A percentile compares a stretch with the other conserved stretches of the same genome.
These are phyloP conservation scores for Aegotheles bennettii DNA, from an alignment of 2,113 vertebrate genomes.

Conservation along the genomic window DNA sequence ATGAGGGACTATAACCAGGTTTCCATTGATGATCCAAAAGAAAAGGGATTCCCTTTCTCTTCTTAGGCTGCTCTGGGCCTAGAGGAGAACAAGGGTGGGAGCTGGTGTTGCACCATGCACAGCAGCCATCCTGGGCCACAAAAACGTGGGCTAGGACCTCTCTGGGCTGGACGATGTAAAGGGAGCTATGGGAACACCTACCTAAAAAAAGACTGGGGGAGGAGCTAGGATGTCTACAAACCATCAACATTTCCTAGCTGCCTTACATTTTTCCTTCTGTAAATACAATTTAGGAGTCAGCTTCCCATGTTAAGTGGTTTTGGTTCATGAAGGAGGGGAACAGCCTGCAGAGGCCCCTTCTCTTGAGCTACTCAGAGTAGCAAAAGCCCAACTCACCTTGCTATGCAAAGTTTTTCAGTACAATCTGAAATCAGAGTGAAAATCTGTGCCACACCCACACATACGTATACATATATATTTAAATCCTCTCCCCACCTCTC, in stretches of 20 bases:
- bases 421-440: neutral
- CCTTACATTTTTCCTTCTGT: neutral
- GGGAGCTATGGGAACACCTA: neutral
- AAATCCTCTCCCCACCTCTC: neutral
- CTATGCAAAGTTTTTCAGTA: neutral
- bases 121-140: neutral
- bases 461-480: neutral
- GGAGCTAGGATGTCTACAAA: neutral
- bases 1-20: neutral
- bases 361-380: neutral
- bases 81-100: neutral
- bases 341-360: neutral
- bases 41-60: neutral
- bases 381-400: neutral
- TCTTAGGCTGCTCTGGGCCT: neutral
- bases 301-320: neutral
- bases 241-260: neutral
- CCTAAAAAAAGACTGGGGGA: neutral
- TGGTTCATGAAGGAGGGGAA: neutral
- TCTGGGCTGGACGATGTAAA: neutral
- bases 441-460: neutral
- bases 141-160: neutral
- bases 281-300: neutral
- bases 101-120: neutral
- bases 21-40: neutral